Conservation (phyloP, 2,113 vertebrate genomes). For the Polypterus bichir region DNA sequence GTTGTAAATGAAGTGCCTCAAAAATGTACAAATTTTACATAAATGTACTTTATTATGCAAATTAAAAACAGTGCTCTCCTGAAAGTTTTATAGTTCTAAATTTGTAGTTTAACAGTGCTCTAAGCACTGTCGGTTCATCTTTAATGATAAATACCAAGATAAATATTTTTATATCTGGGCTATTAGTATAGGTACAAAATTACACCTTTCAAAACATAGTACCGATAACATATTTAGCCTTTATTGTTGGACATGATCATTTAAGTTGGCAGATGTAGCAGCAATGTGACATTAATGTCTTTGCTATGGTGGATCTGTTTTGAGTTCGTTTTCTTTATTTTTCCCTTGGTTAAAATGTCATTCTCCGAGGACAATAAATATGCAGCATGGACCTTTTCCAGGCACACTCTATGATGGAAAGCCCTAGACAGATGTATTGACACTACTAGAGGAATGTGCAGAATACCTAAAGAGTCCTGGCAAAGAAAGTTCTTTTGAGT, state of each 20-base stretch:
- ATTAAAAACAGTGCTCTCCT: no score
- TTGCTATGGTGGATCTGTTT: slow-evolving; percentile 5
- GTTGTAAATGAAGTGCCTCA: no score
- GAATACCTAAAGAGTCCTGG: no score
- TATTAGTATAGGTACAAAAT: not conserved
- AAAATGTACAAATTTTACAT: no score
- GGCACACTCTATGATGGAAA: no score
- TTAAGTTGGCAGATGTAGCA: slow-evolving; percentile 17
- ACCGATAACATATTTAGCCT: slow-evolving; percentile 1
- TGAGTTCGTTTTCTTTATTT: not conserved
- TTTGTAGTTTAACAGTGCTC: not conserved
- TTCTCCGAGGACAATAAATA: slow-evolving; percentile 6
- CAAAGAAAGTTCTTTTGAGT: no score
- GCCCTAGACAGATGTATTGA: no score
- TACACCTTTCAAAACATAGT: slow-evolving; percentile 1
- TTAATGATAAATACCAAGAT: slow-evolving; percentile 2
- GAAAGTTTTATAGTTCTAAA: no score
- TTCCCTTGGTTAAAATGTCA: slow-evolving; percentile 5
- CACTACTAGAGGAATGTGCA: no score
- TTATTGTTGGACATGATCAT: slow-evolving; percentile 14
- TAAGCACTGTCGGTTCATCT: slow-evolving; percentile 12
- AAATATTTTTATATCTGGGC: not conserved
- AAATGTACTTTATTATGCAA: no score
- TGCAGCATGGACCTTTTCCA: not conserved
- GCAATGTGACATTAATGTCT: slow-evolving; percentile 14